These are phyloP conservation scores for Lepidochitona cinerea DNA, from an alignment of 2,888 invertebrate genomes.

Conservation along the genomic window DNA sequence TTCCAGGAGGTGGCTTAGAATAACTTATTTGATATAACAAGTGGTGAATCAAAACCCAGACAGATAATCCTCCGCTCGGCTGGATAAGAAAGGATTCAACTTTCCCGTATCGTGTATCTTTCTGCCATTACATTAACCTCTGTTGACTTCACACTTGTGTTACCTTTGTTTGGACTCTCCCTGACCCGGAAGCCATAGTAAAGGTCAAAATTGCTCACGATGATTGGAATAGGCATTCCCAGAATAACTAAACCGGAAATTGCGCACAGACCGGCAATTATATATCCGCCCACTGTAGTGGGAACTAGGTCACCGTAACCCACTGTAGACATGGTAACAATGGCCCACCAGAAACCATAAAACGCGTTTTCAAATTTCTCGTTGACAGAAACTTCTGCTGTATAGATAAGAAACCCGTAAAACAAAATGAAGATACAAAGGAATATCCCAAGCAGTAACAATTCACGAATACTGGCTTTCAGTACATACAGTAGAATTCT, in stretches of 20 bases:
- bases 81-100: no score
- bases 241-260: neutral
- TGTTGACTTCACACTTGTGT: no score
- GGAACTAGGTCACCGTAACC: neutral
- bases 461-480: neutral
- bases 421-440: neutral
- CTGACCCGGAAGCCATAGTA: neutral
- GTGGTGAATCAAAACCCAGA: no score
- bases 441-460: neutral
- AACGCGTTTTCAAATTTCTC: neutral
- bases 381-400: neutral
- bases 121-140: no score
- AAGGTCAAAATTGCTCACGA: neutral
- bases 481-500: neutral
- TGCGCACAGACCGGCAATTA: neutral
- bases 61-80: no score
- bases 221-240: slow-evolving; percentile 2
- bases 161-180: neutral
- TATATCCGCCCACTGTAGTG: neutral
- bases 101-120: no score
- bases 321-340: neutral
- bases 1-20: no score
- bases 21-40: no score
- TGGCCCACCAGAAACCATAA: neutral
- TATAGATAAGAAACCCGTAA: neutral